Evolutionary conservation across 2,888 invertebrate genomes (phyloP).

Genomic region (Punctoribates punctum): DNA sequence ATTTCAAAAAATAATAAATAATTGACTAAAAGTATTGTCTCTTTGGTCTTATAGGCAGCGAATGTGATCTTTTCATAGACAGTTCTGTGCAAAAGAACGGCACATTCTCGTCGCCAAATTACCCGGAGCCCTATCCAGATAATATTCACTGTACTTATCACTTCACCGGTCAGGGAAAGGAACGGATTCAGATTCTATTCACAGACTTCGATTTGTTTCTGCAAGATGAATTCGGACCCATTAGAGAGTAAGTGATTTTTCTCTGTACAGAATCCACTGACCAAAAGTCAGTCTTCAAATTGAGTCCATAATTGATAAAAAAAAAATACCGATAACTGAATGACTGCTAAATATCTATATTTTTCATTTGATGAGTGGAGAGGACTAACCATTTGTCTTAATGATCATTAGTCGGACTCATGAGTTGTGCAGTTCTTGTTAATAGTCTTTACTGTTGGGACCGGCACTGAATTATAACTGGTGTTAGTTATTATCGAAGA

Average conservation of each 20-base stretch:
- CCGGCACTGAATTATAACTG: too few relatives aligned
- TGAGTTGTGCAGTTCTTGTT: too few relatives aligned
- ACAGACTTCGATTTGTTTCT: constrained; percentile 69
- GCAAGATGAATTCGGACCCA: constrained; percentile 53
- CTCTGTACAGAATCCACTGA: too few relatives aligned
- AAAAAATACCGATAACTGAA: too few relatives aligned
- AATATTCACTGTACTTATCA: constrained; percentile 81
- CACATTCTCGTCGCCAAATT: constrained; percentile 75
- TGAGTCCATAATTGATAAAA: too few relatives aligned
- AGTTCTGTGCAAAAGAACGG: constrained; percentile 78
- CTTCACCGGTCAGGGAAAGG: constrained; percentile 78
- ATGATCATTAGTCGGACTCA: too few relatives aligned
- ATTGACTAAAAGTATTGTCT: background rate
- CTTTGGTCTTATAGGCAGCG: background rate
- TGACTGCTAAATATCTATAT: too few relatives aligned
- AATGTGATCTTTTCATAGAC: constrained; percentile 70
- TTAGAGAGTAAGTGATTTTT: constrained; percentile 47
- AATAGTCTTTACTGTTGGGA: too few relatives aligned
- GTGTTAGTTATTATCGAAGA: too few relatives aligned
- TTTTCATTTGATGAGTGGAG: too few relatives aligned
- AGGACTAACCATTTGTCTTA: too few relatives aligned
- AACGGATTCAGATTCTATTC: constrained; percentile 78
- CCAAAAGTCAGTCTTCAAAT: too few relatives aligned
- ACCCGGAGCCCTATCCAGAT: constrained; percentile 74
- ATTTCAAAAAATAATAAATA: background rate